Evolutionary conservation across 2,888 invertebrate species (phyloP).

Genomic region (Liopterus haemorrhoidalis): DNA sequence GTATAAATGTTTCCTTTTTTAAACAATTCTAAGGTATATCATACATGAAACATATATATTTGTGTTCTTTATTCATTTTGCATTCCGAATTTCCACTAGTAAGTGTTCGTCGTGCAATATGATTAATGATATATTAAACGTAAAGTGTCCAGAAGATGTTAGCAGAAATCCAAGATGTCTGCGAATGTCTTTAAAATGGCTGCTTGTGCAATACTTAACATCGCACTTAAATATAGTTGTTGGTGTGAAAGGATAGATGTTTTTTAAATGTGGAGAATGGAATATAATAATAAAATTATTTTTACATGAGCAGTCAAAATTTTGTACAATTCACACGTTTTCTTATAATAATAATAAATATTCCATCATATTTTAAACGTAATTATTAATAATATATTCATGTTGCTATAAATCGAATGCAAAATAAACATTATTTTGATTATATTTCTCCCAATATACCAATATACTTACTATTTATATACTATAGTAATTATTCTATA

Average conservation of each 20-base stretch:
- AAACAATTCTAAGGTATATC: no score
- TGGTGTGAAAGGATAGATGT: no score
- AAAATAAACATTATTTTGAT: slow-evolving; percentile 25
- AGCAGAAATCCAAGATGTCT: no score
- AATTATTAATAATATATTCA: slow-evolving; percentile 20
- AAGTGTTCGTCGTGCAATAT: slow-evolving; percentile 48
- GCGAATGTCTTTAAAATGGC: no score
- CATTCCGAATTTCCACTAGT: slow-evolving; percentile 47
- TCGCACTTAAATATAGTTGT: no score
- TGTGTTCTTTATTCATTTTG: slow-evolving; percentile 22
- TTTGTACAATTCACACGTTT: slow-evolving; percentile 49
- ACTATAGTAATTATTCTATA: slow-evolving; percentile 41
- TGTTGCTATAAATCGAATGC: slow-evolving; percentile 24
- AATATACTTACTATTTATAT: slow-evolving; percentile 41
- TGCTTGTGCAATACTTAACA: no score
- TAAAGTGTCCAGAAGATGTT: no score
- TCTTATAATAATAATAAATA: slow-evolving; percentile 25
- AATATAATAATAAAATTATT: slow-evolving; percentile 23
- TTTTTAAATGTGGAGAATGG: no score
- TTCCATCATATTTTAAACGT: slow-evolving; percentile 24
- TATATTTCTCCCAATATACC: slow-evolving; percentile 41
- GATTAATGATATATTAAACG: slow-evolving; percentile 23
- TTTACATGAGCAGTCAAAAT: slow-evolving; percentile 43
- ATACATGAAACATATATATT: no score
- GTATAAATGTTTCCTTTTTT: no score